Conservation (phyloP, 1,140 invertebrate genomes). For the Wiebesia pumilae region DNA sequence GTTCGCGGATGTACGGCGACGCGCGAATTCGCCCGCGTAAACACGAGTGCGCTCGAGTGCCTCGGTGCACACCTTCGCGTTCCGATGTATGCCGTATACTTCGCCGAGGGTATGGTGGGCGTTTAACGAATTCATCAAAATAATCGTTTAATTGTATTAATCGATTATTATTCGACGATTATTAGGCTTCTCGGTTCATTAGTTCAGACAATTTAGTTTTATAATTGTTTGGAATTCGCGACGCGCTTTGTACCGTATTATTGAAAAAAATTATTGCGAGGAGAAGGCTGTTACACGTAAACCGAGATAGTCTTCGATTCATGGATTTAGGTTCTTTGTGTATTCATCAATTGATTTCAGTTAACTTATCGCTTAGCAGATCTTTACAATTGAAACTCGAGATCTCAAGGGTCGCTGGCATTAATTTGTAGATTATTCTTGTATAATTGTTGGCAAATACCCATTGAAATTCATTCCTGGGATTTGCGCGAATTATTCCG, state of each 20-base stretch:
- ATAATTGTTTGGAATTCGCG: background rate
- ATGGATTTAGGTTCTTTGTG: background rate
- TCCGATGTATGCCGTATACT: background rate
- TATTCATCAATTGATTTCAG: background rate
- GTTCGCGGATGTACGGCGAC: background rate
- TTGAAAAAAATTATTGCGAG: background rate
- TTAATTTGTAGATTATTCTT: background rate
- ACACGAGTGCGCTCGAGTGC: background rate
- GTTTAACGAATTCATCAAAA: background rate
- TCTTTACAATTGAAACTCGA: background rate
- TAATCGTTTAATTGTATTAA: background rate
- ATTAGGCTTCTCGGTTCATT: background rate
- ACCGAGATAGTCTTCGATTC: background rate
- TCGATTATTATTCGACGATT: background rate
- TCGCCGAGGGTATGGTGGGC: background rate
- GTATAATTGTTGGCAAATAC: background rate
- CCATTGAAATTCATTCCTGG: slow-evolving; percentile 9
- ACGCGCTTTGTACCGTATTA: background rate
- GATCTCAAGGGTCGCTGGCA: background rate
- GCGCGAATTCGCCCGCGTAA: background rate
- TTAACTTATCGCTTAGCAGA: background rate
- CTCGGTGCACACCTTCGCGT: background rate
- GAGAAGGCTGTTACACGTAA: background rate
- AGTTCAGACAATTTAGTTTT: background rate
- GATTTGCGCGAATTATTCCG: background rate